Base-by-base conservation (phyloP, 1,140 invertebrate genomes). In the Goniozus legneri region DNA sequence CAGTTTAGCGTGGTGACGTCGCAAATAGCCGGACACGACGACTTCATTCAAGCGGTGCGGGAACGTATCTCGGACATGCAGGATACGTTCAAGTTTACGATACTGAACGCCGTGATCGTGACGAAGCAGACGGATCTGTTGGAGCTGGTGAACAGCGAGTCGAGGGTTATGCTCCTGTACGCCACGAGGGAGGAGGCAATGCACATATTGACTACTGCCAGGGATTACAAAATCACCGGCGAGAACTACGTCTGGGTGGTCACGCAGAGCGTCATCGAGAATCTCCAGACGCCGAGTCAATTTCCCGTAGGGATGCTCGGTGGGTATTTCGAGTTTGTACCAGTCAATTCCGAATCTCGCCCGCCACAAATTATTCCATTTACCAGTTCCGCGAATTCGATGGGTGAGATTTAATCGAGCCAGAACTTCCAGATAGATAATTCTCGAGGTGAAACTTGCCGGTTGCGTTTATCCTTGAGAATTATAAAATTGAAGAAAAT, bases 171-270 rank as follows among this genome's bases (percentile, higher is more conserved):
- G 83, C 78, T 98, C 3, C 79, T 98, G 8, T 97, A 97, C 73
- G 91, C 89, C 31, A 95, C 89, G 8, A 82, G 87, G 47, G 85
- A 89, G 56, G 92, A 95, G 69, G 92, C 93, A 0, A 83, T 84
- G 15, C 82, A 84, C 44, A 96, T 98, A 20, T 76, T 98, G 33
- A 81, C 81, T 2, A 84, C 82, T 10, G 93, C 93, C 2, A 79
- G 82, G 44, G 84, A 91, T 54, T 80, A 92, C 51, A 89, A 92
- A 54, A 84, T 97, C 34, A 95, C 92, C 1, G 92, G 91, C 2
- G 89, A 93, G 66, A 94, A 95, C 67, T 97, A 95, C 69, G 91
- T 97, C 6, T 97, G 95, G 95, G 91, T 98, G 36, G 91, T 95
- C 0, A 95, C 92, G n/a, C 91, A 96, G 70, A 92, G 90, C 60